Base-by-base conservation (phyloP, 2,797 vertebrate species). In the Sylvilagus floridanus region DNA sequence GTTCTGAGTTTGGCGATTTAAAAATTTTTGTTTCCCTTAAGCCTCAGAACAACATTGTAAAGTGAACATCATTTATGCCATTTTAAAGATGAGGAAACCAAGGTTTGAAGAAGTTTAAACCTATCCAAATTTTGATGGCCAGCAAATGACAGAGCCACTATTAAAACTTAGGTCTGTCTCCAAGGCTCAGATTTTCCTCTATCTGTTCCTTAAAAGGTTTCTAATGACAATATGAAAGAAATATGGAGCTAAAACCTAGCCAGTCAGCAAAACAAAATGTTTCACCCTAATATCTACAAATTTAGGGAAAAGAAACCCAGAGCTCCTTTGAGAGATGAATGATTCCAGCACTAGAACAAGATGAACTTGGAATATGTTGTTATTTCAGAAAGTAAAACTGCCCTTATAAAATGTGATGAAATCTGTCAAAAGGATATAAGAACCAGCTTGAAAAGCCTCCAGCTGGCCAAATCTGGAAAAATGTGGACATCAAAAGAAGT, bases 301-400 rank as follows among this genome's bases (percentile, higher is more conserved):
- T 86, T 24, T 87, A 19, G 30, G 63, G 87, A 75, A 62, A 89
- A 77, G 84, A 65, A n/a, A 92, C 71, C 32, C 16, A 82, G 79
- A 50, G n/a, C 19, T 84, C 30, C 62, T 78, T 65, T 81, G 83
- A 79, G 73, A 97, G 88, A 63, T 88, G 75, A 91, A 26, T 30
- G 22, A 63, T 66, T 84, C 50, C 11, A 68, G 22, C 8, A 73
- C 28, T 66, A 88, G 77, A 73, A 73, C 50, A 77, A 79, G 88
- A 69, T 84, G 68, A 82, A 1, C 77, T 68, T 88, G 47, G 30
- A 94, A 86, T 5, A n/a, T 71, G 37, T 50, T 73, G 50, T 63
- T 83, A 60, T 62, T 42, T 19, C 78, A 83, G 82, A 84, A 93
- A 91, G 62, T 84, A 76, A 93, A 92, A 30, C 16, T 72, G 14